Evolutionary conservation across 2,113 vertebrate genomes (phyloP), one percentile per base, ranked within the genome.

Genomic region (Paraplagusia blochii): DNA sequence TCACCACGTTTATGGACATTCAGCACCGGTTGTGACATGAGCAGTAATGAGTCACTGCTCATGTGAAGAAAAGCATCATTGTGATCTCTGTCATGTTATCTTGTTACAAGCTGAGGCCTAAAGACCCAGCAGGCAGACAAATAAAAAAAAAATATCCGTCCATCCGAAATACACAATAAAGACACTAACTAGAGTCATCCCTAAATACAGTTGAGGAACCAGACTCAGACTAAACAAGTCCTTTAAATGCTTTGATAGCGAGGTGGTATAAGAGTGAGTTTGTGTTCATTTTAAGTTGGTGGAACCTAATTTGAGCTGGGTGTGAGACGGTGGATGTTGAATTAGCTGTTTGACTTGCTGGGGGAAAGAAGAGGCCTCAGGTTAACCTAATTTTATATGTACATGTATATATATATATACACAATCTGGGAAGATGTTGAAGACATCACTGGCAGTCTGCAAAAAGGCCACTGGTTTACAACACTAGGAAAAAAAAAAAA

Each of bases 171-270:
- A 66, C 50, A 64, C 62, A 53, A 29, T 73, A 73, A 71, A 58
- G 56, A 63, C 4, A 4, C 47, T 49, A 44, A 70, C 33, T 36
- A 12, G 18, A 74, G 61, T 54, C 73, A 58, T 56, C 63, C 68
- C 53, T 39, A 69, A 71, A 63, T 9, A 47, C 40, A 18, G 33
- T 42, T 17, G 44, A 72, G 57, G 56, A 58, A 10, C 38, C 38
- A 40, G 38, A 40, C 38, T n/a, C 57, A 74, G 63, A 80, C 74
- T 67, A 82, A 82, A 79, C 69, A 78, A 69, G 56, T 36, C 1
- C n/a, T 39, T 33, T 15, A 8, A 11, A 1, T 1, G 16, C 5
- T 7, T 19, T 42, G 63, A 64, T 63, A 79, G 69, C 46, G 50
- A 61, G 44, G 35, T 8, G 22, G 44, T n/a, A 43, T 18, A 15